A percentile compares a stretch with the other conserved stretches of the same genome.
Evolutionary conservation across 2,797 vertebrate species (phyloP).

Genomic region (Syndactyla subalaris): DNA sequence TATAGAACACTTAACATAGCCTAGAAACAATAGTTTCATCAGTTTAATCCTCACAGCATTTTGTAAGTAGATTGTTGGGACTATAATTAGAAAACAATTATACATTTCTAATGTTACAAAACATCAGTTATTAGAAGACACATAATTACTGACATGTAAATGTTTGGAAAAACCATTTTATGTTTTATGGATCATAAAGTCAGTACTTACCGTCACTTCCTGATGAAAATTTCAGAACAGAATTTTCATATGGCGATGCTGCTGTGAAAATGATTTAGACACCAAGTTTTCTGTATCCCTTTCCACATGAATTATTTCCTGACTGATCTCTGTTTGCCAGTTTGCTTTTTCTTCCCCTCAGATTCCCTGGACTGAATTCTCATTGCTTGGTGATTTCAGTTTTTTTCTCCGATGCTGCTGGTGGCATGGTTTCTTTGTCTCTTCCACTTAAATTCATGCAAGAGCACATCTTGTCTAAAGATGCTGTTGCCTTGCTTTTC

Average conservation of each 20-base stretch:
- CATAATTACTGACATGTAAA: not conserved
- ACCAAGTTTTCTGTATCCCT: not conserved
- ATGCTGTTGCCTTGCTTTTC: constrained; percentile 58
- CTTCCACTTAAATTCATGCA: constrained; percentile 43
- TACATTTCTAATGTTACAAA: not conserved
- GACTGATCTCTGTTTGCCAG: constrained; percentile 30
- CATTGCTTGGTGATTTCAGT: constrained; percentile 12
- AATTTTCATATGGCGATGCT: not conserved
- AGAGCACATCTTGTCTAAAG: constrained; percentile 40
- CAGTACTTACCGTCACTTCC: constrained; percentile 52
- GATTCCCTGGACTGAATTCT: constrained; percentile 30
- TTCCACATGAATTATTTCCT: not conserved
- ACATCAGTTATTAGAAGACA: not conserved
- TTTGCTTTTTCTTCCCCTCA: constrained; percentile 3
- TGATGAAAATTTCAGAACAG: not conserved
- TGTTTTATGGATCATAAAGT: constrained; percentile 23
- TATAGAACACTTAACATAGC: not conserved
- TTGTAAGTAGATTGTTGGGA: not conserved
- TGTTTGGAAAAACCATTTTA: not conserved
- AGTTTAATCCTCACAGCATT: not conserved
- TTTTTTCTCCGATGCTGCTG: constrained; percentile 20
- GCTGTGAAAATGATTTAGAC: not conserved
- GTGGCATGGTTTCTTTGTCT: constrained; percentile 47
- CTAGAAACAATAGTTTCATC: not conserved
- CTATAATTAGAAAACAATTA: not conserved